Evolutionary conservation across 1,140 invertebrate species (phyloP), one percentile per base, ranked within the genome.

Genomic region (Ephestia elutella): DNA sequence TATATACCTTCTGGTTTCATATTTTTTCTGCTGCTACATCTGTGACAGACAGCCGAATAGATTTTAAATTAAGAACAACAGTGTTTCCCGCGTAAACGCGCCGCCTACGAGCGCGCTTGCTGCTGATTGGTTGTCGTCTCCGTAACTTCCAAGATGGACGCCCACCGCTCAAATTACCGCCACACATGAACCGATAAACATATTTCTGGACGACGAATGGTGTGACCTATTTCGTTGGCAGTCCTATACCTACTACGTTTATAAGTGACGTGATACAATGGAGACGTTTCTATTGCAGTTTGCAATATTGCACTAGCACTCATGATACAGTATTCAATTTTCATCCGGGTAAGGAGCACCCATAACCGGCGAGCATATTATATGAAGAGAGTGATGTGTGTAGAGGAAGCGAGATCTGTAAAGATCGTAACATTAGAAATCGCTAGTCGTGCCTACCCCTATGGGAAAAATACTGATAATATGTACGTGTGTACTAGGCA

Each of bases 121-220:
- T 2, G 60, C 63, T 64, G 63, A 80, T 81, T 83, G 78, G 80
- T 55, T 61, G 28, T 56, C 49, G 62, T 53, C 54, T 54, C 56
- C 58, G 59, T 73, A 70, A 77, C 69, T 60, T 73, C 62, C 73
- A 80, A 78, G 67, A 78, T 81, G 75, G 76, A 73, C 75, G 80
- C 76, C 72, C 68, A 63, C 68, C 63, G 57, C 70, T 82, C 77
- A 44, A 32, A 70, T 78, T 77, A 75, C 77, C 57, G 68, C 63
- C 61, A 64, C 65, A 58, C 30, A 32, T 44, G 38, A 44, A 44
- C 5, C 38, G 38, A 44, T 44, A 44, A 44, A 44, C 38, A 44
- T 44, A 44, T 15, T 44, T 44, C 38, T 44, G 38, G 38, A 44
- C 38, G 38, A 44, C 38, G 38, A 44, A 44, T 44, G 38, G 38